Evolutionary conservation across 2,113 vertebrate species (phyloP).

Genomic region (Syngnathoides biaculeatus): DNA sequence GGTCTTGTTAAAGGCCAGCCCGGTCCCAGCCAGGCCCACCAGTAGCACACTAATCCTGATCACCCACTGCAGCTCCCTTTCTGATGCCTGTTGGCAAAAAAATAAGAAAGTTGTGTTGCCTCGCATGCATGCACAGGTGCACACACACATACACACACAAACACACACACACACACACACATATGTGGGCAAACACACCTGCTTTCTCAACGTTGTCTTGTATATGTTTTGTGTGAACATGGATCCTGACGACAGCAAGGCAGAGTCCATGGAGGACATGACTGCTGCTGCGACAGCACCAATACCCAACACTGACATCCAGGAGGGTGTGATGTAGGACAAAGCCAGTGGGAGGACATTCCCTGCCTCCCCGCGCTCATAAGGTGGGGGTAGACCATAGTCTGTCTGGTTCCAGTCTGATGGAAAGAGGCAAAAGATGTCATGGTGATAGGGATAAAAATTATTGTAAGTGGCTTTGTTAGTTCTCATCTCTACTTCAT

Average conservation of each 20-base stretch:
- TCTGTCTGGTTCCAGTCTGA: slow-evolving; percentile 80
- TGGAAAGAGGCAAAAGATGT: slow-evolving; percentile 15
- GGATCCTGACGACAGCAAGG: slow-evolving; percentile 55
- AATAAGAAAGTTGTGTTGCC: background rate
- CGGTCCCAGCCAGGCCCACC: slow-evolving; percentile 61
- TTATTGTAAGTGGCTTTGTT: background rate
- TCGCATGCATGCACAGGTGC: background rate
- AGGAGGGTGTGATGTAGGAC: slow-evolving; percentile 70
- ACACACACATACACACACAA: too few species aligned
- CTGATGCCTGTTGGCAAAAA: slow-evolving; percentile 62
- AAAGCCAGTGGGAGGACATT: slow-evolving; percentile 75
- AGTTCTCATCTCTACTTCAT: too few species aligned
- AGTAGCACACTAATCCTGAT: slow-evolving; percentile 69
- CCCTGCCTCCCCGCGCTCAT: slow-evolving; percentile 63
- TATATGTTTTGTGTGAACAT: slow-evolving; percentile 61
- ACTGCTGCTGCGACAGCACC: slow-evolving; percentile 51
- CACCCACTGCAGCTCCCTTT: slow-evolving; percentile 68
- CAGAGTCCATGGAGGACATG: slow-evolving; percentile 59
- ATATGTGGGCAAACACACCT: too few species aligned
- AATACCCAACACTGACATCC: slow-evolving; percentile 55
- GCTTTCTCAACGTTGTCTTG: slow-evolving; percentile 73
- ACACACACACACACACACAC: slow-evolving; percentile 47
- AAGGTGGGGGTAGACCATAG: slow-evolving; percentile 71
- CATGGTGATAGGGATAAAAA: slow-evolving; percentile 6
- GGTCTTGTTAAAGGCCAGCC: slow-evolving; percentile 67